Base-by-base conservation (phyloP, 2,797 vertebrate species). In the Thunnus albacares region DNA sequence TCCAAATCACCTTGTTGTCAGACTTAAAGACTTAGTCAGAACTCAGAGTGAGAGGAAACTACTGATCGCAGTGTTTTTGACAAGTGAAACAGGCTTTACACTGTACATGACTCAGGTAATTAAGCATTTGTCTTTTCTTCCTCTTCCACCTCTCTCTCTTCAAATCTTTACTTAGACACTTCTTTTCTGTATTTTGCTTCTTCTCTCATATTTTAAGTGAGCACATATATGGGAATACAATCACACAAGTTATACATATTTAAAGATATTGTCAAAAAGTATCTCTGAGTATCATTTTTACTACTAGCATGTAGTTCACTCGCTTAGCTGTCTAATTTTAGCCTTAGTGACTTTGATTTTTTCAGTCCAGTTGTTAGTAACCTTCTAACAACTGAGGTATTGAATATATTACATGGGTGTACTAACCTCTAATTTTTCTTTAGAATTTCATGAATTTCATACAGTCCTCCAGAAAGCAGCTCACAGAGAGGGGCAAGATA, bases 401-500 rank as follows among this genome's bases (percentile, higher is more conserved):
- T 57, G 45, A 18, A 14, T 24, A 56, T 13, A n/a, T 33, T 58
- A 9, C 6, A 53, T 22, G 22, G 26, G 45, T 11, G n/a, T 18
- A 60, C 20, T 72, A 38, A 3, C 22, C 0, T 3, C 43, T 15
- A 0, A 22, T 67, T 61, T 38, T 35, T 18, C 24, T 64, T 26
- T 15, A 55, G 60, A 62, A 61, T 24, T 11, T 66, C 26, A 26
- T 49, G 33, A 75, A 33, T 47, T 49, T 63, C 38, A n/a, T 61
- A 45, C 30, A 66, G 7, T 63, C n/a, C 14, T 75, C 72, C 59
- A 82, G 62, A 49, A 60, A 72, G 75, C 61, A 68, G 53, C 26
- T 52, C 24, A 53, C 28, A 79, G 64, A 65, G 67, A 67, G 73
- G 43, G 12, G 20, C 11, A 6, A 52, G 58, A 78, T 82, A 45